Evolutionary conservation across 1,140 invertebrate genomes (phyloP).

Genomic region (Rhizoglyphus robini): DNA sequence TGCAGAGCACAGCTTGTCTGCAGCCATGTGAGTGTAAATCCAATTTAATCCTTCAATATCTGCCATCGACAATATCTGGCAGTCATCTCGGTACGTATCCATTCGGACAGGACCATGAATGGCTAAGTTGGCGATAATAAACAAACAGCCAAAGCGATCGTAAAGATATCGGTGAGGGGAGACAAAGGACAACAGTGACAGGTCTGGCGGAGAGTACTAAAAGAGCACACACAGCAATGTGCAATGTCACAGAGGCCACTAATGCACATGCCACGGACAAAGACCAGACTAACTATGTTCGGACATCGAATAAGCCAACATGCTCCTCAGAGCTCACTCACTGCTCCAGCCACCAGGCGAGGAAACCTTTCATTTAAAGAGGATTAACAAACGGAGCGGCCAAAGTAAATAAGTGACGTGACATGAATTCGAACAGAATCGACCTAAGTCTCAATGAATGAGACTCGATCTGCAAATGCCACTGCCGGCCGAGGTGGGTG

Average conservation of each 20-base stretch:
- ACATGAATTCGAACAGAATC: not conserved
- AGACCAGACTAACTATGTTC: too few species aligned
- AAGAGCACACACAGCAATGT: too few species aligned
- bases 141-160: not conserved
- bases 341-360: too few species aligned
- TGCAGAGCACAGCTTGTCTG: not conserved
- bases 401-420: conserved; percentile 2
- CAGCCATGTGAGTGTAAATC: not conserved
- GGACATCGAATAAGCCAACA: too few species aligned
- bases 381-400: not conserved
- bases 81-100: not conserved
- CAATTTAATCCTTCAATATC: not conserved
- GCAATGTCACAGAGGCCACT: too few species aligned
- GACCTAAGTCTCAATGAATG: not conserved
- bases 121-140: not conserved
- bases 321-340: too few species aligned
- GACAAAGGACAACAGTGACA: not conserved
- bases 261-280: too few species aligned
- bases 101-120: not conserved
- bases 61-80: not conserved
- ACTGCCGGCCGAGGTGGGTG: too few species aligned
- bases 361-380: conserved; percentile 8
- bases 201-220: too few species aligned
- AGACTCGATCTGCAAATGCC: not conserved
- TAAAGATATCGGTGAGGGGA: not conserved